Base-by-base conservation (phyloP, 2,113 vertebrate species). In the Trogon melanurus region DNA sequence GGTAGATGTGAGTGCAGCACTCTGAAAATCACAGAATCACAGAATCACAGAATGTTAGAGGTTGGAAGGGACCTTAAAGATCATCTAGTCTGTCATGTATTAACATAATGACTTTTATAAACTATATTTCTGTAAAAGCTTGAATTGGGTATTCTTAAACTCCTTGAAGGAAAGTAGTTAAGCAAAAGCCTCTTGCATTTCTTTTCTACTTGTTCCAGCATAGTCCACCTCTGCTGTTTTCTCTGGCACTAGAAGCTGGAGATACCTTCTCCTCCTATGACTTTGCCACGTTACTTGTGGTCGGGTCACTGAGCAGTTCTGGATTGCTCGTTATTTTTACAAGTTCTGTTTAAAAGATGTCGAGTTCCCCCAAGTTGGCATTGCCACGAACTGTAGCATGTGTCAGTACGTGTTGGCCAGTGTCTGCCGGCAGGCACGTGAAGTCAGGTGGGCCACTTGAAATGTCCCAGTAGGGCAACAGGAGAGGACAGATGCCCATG, bases 401-500 rank as follows among this genome's bases (percentile, higher is more conserved):
- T 50, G 47, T 16, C 45, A 4, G 14, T 20, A 3, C 5, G 45
- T 30, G 44, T 34, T 44, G 44, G 53, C 29, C 44, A 13, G 34
- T 0, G 4, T 13, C 5, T 48, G 16, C 21, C 20, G 4, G 38
- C 4, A 22, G 53, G 26, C 18, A 5, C 4, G 48, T 14, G 11
- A 11, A 25, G 16, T 30, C 67, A 44, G 38, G 3, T 1, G 6
- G 29, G 34, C 36, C 22, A 11, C 5, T 56, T 47, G 7, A 11
- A 72, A 32, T 32, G 41, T 27, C 6, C 0, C 2, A 0, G 4
- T 62, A 38, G 76, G 67, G 3, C 47, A 10, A 7, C 0, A 7
- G 1, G 5, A 61, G 41, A 45, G 64, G 38, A 15, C 17, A 44
- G n/a, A 32, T 25, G 41, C 25, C 16, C 7, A 6, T 0, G 10